Conservation (phyloP, 2,113 vertebrate species). For the Gulo gulo region DNA sequence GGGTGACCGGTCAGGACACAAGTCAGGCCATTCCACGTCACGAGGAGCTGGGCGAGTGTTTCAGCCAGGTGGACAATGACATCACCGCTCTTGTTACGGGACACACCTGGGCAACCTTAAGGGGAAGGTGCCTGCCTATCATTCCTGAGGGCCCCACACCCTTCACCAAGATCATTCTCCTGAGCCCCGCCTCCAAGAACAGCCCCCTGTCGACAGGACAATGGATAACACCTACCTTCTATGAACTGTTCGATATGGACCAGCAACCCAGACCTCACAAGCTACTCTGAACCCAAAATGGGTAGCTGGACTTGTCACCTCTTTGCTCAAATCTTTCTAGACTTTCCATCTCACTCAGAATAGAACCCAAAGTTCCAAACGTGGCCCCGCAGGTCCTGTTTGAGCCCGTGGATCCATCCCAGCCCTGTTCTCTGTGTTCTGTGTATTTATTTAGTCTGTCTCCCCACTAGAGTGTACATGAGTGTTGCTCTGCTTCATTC, state of each 20-base stretch:
- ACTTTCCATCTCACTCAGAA: not conserved
- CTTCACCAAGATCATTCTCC: not conserved
- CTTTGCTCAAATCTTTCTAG: not conserved
- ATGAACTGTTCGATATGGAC: not conserved
- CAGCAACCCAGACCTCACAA: not conserved
- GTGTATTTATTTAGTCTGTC: not conserved
- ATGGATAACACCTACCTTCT: not conserved
- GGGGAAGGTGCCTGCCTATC: not conserved
- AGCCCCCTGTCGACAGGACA: not conserved
- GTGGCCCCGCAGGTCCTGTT: not conserved
- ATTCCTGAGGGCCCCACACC: not conserved
- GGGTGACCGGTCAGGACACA: not conserved
- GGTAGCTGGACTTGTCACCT: not conserved
- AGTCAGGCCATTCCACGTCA: not conserved
- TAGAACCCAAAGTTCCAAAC: not conserved
- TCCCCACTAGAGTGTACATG: not conserved
- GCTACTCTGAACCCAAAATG: not conserved
- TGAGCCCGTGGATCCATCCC: not conserved
- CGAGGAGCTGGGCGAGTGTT: accelerated
- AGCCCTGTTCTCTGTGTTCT: not conserved
- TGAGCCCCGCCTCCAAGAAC: not conserved
- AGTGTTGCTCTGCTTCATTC: not conserved
- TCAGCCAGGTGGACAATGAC: not conserved
- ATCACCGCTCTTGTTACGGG: accelerated
- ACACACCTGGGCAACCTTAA: accelerated